Evolutionary conservation across 2,888 invertebrate species (phyloP).

Genomic region (Arctia plantaginis): DNA sequence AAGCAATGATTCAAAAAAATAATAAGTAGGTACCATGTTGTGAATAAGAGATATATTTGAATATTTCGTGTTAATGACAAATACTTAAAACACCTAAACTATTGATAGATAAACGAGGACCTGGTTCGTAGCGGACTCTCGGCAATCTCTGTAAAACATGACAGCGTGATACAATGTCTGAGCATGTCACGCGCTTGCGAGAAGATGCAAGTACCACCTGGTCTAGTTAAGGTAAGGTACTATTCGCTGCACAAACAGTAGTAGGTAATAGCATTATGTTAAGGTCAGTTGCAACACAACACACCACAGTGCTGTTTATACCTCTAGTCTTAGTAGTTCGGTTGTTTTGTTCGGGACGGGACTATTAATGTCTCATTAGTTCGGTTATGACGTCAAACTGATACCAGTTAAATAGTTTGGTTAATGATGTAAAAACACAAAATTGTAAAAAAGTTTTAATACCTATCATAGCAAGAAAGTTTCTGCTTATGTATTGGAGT

Average conservation of each 20-base stretch:
- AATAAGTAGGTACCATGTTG: neutral
- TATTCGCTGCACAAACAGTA: neutral
- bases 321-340: too few species aligned
- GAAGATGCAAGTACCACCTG: slow-evolving; percentile 68
- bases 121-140: slow-evolving; percentile 77
- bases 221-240: slow-evolving; percentile 74
- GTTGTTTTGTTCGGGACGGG: too few species aligned
- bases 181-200: slow-evolving; percentile 77
- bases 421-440: too few species aligned
- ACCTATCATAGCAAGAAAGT: too few species aligned
- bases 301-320: neutral
- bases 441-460: too few species aligned
- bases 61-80: neutral
- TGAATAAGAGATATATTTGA: neutral
- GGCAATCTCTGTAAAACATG: slow-evolving; percentile 81
- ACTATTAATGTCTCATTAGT: too few species aligned
- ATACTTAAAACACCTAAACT: neutral
- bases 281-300: too few species aligned
- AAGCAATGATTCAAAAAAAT: neutral
- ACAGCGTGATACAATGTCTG: slow-evolving; percentile 73
- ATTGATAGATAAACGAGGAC: slow-evolving; percentile 75
- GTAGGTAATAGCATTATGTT: too few species aligned
- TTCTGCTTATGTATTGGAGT: too few species aligned
- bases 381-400: too few species aligned
- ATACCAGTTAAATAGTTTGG: too few species aligned